A percentile compares a stretch with the other conserved stretches of the same genome.
Conservation (phyloP, 2,888 invertebrate species). For the Anoncus sp. region DNA sequence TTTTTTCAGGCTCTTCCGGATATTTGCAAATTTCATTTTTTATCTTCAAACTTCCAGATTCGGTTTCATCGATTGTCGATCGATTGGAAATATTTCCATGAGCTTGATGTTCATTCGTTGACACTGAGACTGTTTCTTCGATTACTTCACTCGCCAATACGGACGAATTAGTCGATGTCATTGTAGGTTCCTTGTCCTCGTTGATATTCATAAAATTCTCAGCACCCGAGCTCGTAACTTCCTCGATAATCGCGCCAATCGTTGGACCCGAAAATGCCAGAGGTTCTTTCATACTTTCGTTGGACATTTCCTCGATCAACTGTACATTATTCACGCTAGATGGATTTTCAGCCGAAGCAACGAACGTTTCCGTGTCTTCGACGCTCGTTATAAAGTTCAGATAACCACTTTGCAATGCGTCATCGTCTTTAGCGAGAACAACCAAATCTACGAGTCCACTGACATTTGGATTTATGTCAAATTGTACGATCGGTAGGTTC, state of each 20-base stretch:
- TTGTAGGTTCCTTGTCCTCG: constrained; percentile 34
- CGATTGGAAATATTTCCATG: neutral
- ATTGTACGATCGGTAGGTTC: constrained; percentile 51
- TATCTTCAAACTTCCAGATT: constrained; percentile 1
- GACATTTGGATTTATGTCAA: constrained; percentile 48
- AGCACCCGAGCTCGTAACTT: constrained; percentile 69
- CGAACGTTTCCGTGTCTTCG: constrained; percentile 69
- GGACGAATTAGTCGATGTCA: constrained; percentile 19
- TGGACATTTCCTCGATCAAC: constrained; percentile 38
- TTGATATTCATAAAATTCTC: constrained; percentile 41
- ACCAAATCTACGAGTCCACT: constrained; percentile 68
- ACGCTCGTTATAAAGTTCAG: constrained; percentile 77
- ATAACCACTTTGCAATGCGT: constrained; percentile 69
- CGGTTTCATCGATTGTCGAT: neutral
- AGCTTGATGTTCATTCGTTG: constrained; percentile 1
- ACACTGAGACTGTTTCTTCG: constrained; percentile 29
- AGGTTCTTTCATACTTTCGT: constrained; percentile 67
- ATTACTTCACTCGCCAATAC: neutral
- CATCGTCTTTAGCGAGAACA: constrained; percentile 67
- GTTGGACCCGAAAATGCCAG: constrained; percentile 67
- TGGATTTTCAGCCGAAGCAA: neutral
- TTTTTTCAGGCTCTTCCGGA: neutral
- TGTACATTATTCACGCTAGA: constrained; percentile 16
- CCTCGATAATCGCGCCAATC: constrained; percentile 77
- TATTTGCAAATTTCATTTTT: neutral